Conservation (phyloP, 2,888 invertebrate species). For the Microctonus aethiopoides region DNA sequence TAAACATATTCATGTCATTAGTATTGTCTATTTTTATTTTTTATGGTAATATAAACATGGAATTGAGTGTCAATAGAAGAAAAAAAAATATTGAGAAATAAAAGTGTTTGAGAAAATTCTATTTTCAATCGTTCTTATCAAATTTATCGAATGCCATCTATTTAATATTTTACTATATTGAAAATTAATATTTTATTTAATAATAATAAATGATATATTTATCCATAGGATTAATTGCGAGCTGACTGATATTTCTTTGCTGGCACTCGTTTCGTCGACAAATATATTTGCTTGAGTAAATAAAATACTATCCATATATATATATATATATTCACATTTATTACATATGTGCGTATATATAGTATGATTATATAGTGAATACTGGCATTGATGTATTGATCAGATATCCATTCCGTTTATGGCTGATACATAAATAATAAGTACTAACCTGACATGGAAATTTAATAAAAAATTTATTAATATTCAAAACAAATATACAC, state of each 20-base stretch:
- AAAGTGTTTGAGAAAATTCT: too few relatives aligned
- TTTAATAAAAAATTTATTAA: not conserved
- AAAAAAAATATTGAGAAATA: too few relatives aligned
- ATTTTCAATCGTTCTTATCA: too few relatives aligned
- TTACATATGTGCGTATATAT: not conserved
- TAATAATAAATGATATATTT: too few relatives aligned
- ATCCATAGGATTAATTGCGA: too few relatives aligned
- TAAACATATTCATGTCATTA: slow-evolving; percentile 42
- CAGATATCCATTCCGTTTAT: not conserved
- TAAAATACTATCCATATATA: too few relatives aligned
- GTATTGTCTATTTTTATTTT: too few relatives aligned
- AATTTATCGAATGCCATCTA: too few relatives aligned
- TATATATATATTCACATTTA: not conserved
- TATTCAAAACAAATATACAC: too few relatives aligned
- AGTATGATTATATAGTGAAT: not conserved
- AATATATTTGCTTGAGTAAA: slow-evolving; percentile 1
- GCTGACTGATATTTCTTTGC: not conserved
- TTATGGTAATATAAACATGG: slow-evolving; percentile 20
- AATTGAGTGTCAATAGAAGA: too few relatives aligned
- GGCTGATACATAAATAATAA: not conserved
- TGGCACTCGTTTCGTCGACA: not conserved
- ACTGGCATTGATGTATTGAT: not conserved
- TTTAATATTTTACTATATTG: too few relatives aligned
- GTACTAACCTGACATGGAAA: not conserved
- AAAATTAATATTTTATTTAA: too few relatives aligned